Conservation (phyloP, 2,888 invertebrate genomes). For the Conus canariensis region DNA sequence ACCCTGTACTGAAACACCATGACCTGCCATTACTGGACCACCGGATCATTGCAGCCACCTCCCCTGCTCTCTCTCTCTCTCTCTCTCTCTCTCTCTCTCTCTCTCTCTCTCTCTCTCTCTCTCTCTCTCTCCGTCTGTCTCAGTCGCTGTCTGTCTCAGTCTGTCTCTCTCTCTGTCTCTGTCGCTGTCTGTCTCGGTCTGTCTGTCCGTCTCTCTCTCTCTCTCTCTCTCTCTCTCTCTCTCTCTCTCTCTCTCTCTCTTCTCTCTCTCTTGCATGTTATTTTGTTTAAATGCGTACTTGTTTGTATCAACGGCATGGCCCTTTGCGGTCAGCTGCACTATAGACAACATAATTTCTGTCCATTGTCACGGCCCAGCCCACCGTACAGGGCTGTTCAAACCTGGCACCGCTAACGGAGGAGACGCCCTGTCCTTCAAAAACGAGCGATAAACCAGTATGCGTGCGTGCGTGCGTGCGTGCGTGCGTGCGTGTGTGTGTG, state of each 20-base stretch:
- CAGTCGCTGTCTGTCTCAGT: background rate
- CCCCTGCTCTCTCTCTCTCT: background rate
- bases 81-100: slow-evolving; percentile 12
- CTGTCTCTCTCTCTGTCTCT: background rate
- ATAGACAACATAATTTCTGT: too few species aligned
- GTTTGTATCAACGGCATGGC: background rate
- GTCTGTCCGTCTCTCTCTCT: background rate
- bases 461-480: too few species aligned
- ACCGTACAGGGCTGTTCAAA: too few species aligned
- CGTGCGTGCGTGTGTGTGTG: too few species aligned
- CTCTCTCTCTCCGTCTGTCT: background rate
- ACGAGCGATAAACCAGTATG: background rate
- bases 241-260: background rate
- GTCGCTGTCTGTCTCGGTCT: too few species aligned
- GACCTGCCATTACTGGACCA: too few species aligned
- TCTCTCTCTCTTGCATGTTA: background rate
- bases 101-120: slow-evolving; percentile 19
- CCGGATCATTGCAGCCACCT: too few species aligned
- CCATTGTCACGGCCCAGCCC: too few species aligned
- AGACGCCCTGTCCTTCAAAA: too few species aligned
- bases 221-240: background rate
- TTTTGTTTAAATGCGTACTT: background rate
- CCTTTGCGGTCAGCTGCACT: too few species aligned
- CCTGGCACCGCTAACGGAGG: too few species aligned
- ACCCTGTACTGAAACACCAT: too few species aligned